These are phyloP conservation scores for Hybognathus amarus DNA, from an alignment of 2,797 vertebrate genomes.

Conservation along the genomic window DNA sequence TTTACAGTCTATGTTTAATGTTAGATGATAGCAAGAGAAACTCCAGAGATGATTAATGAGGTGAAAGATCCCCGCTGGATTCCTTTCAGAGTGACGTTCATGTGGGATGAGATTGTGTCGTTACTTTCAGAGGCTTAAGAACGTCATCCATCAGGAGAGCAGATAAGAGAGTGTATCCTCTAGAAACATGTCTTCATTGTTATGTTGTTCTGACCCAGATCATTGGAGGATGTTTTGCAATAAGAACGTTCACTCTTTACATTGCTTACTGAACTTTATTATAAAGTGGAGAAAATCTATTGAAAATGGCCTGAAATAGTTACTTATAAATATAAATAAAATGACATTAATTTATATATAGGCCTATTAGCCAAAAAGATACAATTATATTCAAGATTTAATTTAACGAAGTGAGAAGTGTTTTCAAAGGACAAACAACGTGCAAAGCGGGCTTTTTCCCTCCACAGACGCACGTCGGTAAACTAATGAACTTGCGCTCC, in stretches of 20 bases:
- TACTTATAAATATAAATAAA: too few relatives aligned
- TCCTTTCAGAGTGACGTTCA: slow-evolving; percentile 30
- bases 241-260: background rate
- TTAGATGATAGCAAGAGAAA: background rate
- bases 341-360: too few relatives aligned
- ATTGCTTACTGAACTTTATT: background rate
- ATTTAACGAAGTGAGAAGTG: too few relatives aligned
- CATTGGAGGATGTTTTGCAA: background rate
- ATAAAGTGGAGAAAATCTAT: background rate
- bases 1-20: too few relatives aligned
- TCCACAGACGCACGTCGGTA: too few relatives aligned
- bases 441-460: too few relatives aligned
- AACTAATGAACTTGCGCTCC: too few relatives aligned
- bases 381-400: too few relatives aligned
- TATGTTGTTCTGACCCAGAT: background rate
- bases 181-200: background rate
- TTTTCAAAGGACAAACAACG: too few relatives aligned
- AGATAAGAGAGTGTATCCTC: slow-evolving; percentile 21
- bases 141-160: slow-evolving; percentile 29
- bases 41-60: background rate
- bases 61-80: background rate
- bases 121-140: slow-evolving; percentile 19
- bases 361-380: too few relatives aligned
- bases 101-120: slow-evolving; percentile 39
- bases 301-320: background rate